phyloP scores from a whole-genome alignment of 2,113 vertebrate genomes.

The Ancistrus triradiatus region DNA sequence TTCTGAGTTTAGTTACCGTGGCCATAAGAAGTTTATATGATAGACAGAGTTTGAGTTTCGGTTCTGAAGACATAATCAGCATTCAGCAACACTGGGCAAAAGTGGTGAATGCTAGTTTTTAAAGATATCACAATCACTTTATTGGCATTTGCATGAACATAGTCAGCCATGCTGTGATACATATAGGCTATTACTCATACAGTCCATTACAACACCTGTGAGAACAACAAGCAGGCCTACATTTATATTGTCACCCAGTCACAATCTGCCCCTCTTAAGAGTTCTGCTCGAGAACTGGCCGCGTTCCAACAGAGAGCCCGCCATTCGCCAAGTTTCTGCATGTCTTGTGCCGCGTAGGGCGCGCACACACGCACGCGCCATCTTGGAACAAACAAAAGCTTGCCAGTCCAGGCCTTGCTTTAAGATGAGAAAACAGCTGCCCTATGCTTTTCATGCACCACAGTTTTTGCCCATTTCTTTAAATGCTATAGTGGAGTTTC shows the following conservation, averaged over 20 bases:
- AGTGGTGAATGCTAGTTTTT: background rate
- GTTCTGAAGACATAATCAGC: constrained; percentile 23
- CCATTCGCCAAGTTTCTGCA: constrained; percentile 41
- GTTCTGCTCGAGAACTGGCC: constrained; percentile 41
- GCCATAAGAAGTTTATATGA: too few species aligned
- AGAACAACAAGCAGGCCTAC: constrained; percentile 22
- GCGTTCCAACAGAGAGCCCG: constrained; percentile 42
- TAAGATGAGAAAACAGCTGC: too few species aligned
- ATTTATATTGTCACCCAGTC: constrained; percentile 48
- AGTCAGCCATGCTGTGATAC: background rate
- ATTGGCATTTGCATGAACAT: background rate
- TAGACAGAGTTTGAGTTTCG: constrained; percentile 17
- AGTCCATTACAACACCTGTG: constrained; percentile 37
- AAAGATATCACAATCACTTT: background rate
- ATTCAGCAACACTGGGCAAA: too few species aligned
- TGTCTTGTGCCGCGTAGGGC: constrained; percentile 24
- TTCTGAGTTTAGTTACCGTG: too few species aligned
- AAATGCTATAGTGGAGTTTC: too few species aligned
- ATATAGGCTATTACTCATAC: too few species aligned
- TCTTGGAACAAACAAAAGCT: constrained; percentile 20
- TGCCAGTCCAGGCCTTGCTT: background rate
- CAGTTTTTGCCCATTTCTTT: too few species aligned
- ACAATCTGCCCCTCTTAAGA: constrained; percentile 50
- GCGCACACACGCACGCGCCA: constrained; percentile 17
- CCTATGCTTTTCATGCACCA: too few species aligned